A percentile compares a stretch with the other conserved stretches of the same genome.
Evolutionary conservation across 2,888 invertebrate genomes (phyloP).

Genomic region (Bellardia bayeri): DNA sequence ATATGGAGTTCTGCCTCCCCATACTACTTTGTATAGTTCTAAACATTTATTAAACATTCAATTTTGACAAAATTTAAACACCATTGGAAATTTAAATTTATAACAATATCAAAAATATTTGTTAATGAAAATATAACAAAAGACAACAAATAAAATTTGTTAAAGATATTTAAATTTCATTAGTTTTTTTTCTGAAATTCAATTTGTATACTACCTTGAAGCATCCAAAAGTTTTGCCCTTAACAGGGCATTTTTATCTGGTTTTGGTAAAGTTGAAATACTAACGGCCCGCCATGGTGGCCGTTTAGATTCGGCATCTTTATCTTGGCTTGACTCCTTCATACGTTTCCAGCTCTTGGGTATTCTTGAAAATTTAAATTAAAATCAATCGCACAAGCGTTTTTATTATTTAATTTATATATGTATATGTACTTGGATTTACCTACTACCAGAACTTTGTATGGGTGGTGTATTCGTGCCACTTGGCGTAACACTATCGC

Average conservation of each 20-base stretch:
- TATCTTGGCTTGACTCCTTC: slow-evolving; percentile 77
- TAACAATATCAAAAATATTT: too few relatives aligned
- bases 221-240: slow-evolving; percentile 83
- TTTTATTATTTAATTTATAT: background rate
- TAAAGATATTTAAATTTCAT: too few relatives aligned
- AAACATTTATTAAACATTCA: too few relatives aligned
- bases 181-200: background rate
- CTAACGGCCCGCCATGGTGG: slow-evolving; percentile 84
- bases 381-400: background rate
- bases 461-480: slow-evolving; percentile 58
- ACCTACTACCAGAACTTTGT: slow-evolving; percentile 61
- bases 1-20: too few relatives aligned
- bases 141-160: too few relatives aligned
- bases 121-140: too few relatives aligned
- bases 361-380: slow-evolving; percentile 75
- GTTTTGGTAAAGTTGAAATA: slow-evolving; percentile 81
- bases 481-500: slow-evolving; percentile 62
- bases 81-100: too few relatives aligned
- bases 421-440: background rate
- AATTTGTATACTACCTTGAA: slow-evolving; percentile 78
- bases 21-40: too few relatives aligned
- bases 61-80: too few relatives aligned
- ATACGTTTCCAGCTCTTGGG: slow-evolving; percentile 82
- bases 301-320: slow-evolving; percentile 81
- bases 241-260: slow-evolving; percentile 83